Percentiles rank a stretch among this genome's conserved stretches.
Conservation (phyloP, 2,797 vertebrate genomes). For the Sebastes wilsoni region DNA sequence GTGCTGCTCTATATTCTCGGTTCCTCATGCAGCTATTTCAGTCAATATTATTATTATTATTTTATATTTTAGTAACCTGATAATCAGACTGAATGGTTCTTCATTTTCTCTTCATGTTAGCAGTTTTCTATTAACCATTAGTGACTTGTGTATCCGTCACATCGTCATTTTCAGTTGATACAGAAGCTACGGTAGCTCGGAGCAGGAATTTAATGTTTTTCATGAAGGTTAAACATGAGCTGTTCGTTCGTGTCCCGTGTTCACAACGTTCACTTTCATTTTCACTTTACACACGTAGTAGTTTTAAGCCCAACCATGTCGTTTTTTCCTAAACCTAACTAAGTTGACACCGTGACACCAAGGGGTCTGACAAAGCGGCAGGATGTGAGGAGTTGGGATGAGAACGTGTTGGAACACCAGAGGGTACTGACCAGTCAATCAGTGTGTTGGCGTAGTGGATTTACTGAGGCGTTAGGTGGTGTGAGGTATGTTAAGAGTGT, state of each 20-base stretch:
- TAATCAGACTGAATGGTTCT: neutral
- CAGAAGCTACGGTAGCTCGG: neutral
- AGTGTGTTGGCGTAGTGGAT: too few species aligned
- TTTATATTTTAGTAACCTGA: neutral
- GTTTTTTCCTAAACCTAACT: too few species aligned
- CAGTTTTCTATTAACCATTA: neutral
- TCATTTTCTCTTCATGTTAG: neutral
- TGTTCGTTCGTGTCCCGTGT: neutral
- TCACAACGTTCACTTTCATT: too few species aligned
- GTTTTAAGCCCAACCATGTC: too few species aligned
- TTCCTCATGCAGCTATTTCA: neutral
- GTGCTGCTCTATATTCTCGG: neutral
- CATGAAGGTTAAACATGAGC: neutral
- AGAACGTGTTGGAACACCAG: fast-evolving
- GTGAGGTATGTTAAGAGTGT: too few species aligned
- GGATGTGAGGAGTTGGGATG: too few species aligned
- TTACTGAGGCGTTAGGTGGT: too few species aligned
- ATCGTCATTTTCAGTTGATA: too few species aligned
- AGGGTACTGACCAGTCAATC: too few species aligned
- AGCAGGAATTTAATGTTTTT: neutral
- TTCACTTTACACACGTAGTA: too few species aligned
- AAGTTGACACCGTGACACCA: too few species aligned
- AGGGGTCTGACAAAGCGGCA: too few species aligned
- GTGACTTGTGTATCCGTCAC: neutral
- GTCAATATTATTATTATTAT: neutral